Evolutionary conservation across 2,888 invertebrate species (phyloP), one percentile per base, ranked within the genome.

Genomic region (Oxyscelio sp.): DNA sequence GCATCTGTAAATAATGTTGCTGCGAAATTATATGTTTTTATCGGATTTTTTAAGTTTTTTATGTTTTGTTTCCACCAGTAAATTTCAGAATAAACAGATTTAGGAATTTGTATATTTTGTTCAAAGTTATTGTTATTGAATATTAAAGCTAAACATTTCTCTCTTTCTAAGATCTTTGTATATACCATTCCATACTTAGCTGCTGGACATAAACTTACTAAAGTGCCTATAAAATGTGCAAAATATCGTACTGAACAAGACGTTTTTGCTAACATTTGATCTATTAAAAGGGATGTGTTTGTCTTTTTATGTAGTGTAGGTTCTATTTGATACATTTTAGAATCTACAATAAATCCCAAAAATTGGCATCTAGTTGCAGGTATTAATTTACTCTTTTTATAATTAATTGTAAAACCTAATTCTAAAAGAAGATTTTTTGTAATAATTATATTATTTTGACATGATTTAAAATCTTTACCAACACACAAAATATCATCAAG

Each of bases 401-500:
- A 31, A 31, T 54, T 54, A 15, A 31, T 54, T 3, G 27, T 17
- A 6, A 54, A 54, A 54, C 54, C 31, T 31, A 54, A 15, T 27
- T 9, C n/a, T 27, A 27, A 6, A 5, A 54, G 9, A n/a, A 54
- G 15, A 2, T 27, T 27, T 8, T 27, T 3, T 5, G 54, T 54
- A 54, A 27, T 27, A 4, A 22, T 9, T 24, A 56, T n/a, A n/a
- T 61, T 17, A 27, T 65, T 15, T 3, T 21, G 5, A 31, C 54
- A 54, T 8, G 54, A 27, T 4, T 3, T 4, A 4, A 6, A 27
- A 6, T 27, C 27, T 27, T 27, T 27, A 3, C 27, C 27, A 27
- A n/a, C 38, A 38, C 66, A 66, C 11, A 52, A n/a, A n/a, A 66
- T 66, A 43, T 54, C 68, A 40, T 68, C 68, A 13, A 68, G 54